Evolutionary conservation across 2,888 invertebrate genomes (phyloP), one percentile per base, ranked within the genome.

Genomic region (Nemapogon koenigi): DNA sequence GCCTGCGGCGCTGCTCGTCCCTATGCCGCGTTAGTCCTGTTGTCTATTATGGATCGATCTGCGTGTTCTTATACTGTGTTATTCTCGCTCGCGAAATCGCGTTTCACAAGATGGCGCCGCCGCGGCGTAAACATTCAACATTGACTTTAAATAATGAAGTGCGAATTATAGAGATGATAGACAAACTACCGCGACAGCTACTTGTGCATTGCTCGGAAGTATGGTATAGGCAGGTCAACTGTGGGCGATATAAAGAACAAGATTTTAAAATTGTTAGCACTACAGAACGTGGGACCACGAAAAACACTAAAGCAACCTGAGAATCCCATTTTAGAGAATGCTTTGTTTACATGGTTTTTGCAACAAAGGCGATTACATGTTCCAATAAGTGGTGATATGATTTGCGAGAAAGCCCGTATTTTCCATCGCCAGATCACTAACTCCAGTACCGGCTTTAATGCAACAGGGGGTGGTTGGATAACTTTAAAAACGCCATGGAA

Each of bases 401-500:
- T 35, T 35, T 35, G 26, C 15, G 41, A 41, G 38, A 45, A 43
- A 39, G 45, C 41, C 11, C 19, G 25, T 18, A 30, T 22, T 31
- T 43, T 44, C 35, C 38, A 44, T 38, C 28, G 19, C 25, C 25
- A 37, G 31, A 31, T 41, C 14, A 36, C 42, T 41, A 35, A 38
- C 15, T 35, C 30, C 14, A 40, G 38, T 35, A 35, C 18, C 35
- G 19, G 35, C 7, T 46, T 48, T 41, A 15, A 4, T 41, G 46
- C 45, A 35, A 46, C 28, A 15, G 41, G 13, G 44, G 46, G 35
- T 47, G 46, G 45, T 29, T 46, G 27, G 44, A 47, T 14, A 43
- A 43, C 3, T 46, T 45, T 40, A 48, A 46, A 41, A 48, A 22
- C 39, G 43, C 3, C 46, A 44, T 25, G 46, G 44, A 16, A 44